Base-by-base conservation (phyloP, 2,113 vertebrate genomes). In the Gallinago undulata region DNA sequence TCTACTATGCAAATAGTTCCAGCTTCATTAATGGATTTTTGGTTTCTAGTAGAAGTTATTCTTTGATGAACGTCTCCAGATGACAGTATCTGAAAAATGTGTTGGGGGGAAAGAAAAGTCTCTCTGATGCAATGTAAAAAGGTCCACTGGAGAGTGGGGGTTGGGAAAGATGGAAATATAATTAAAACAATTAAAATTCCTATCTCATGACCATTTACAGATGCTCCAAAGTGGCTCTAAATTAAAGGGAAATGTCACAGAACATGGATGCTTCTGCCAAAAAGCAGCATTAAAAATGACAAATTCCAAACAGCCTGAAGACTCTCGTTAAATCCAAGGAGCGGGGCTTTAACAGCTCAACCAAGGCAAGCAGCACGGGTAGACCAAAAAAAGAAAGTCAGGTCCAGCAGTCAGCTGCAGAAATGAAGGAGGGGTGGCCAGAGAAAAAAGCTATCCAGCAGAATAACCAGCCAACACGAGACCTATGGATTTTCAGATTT, bases 161-260 rank as follows among this genome's bases (percentile, higher is more conserved):
- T 41, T 75, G 88, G 88, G 83, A 33, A 75, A 78, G 86, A 92
- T 5, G 87, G 88, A 69, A 96, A 94, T 91, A 89, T 95, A 96
- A 96, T 97, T 94, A 97, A 96, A 96, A 97, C 96, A 97, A 97
- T 97, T 97, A 96, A 94, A 94, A 94, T 96, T 97, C 92, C 85
- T 94, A 94, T 89, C 96, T 95, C 94, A 95, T 92, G 92, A 95
- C 90, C 96, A 96, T 96, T 95, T 96, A 96, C 94, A 94, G 96
- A 96, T 94, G 91, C 66, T 96, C 90, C 80, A 87, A 94, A 96
- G 88, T 93, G 90, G 83, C 90, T 96, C 91, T 96, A 95, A 97
- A 96, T 96, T 96, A 95, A 96, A 92, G 63, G n/a, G 63, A 96
- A 96, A 96, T 94, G 96, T 97, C 96, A 97, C 94, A 95, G 89